Base-by-base conservation (phyloP, 2,888 invertebrate species). In the Clivina fossor region DNA sequence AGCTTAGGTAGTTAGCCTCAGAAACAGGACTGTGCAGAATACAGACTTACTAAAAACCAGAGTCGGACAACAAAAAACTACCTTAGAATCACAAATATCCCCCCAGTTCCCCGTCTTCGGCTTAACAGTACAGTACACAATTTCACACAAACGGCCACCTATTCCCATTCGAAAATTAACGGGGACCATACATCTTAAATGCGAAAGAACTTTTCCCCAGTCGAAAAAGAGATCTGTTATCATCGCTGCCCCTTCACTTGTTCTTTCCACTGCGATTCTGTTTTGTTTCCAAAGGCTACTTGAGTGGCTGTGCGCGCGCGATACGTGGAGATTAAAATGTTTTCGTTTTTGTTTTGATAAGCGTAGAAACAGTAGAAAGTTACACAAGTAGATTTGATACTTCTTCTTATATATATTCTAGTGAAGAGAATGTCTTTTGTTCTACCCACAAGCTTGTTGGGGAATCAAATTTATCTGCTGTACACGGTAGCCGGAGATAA, bases 101-200 rank as follows among this genome's bases (percentile, higher is more conserved):
- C 15, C 24, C 24, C n/a, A 13, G 15, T 18, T 43, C 43, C n/a
- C n/a, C 19, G 30, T 18, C 13, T 32, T 28, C 44, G 13, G 43
- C 26, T 20, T 19, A 24, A 33, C 47, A 47, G 32, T 33, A 53
- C 53, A 53, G n/a, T n/a, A n/a, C n/a, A n/a, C n/a, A 53, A 43
- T 53, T 51, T 53, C 53, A 32, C 4, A 44, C 38, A 50, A 30
- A 38, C 53, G 28, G 44, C 16, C 37, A 51, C 44, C 53, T 53
- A 37, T 53, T 26, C 44, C 37, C 19, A n/a, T n/a, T n/a, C n/a
- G n/a, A 28, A 44, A 53, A 53, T 53, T 53, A 53, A 53, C 44
- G 53, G n/a, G n/a, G n/a, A n/a, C 53, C 13, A 53, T 53, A 37
- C 33, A 53, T 53, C 53, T 53, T n/a, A n/a, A n/a, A n/a, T n/a